These are phyloP conservation scores for Lontra canadensis DNA, from an alignment of 2,113 vertebrate species.

Conservation along the genomic window DNA sequence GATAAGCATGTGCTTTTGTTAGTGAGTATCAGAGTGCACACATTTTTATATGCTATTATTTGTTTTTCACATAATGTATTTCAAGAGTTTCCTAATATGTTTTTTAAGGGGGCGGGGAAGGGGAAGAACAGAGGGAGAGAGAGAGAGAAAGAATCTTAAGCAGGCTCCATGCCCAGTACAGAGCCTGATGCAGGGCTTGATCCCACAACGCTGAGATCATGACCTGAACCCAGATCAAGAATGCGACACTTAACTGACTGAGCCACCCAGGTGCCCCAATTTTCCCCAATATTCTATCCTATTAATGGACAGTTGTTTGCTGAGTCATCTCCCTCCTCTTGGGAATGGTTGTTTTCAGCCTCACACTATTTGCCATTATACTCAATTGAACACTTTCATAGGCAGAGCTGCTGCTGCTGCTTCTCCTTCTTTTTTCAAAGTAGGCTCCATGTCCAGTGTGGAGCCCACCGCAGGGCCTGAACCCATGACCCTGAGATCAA, in stretches of 20 bases:
- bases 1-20: neutral
- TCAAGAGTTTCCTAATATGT: neutral
- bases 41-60: neutral
- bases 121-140: too few species aligned
- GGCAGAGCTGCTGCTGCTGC: neutral
- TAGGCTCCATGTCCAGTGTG: neutral
- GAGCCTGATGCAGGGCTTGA: neutral
- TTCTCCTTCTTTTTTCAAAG: neutral
- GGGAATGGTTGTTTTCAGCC: neutral
- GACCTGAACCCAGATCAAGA: neutral
- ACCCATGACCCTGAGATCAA: neutral
- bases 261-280: neutral
- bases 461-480: neutral
- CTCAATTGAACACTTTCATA: neutral
- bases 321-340: slow-evolving; percentile 25
- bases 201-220: neutral
- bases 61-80: slow-evolving; percentile 23
- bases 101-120: neutral
- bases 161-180: neutral
- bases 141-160: neutral
- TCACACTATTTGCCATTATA: neutral
- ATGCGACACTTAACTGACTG: neutral
- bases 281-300: neutral
- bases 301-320: neutral
- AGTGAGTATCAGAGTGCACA: neutral